phyloP scores from a whole-genome alignment of 1,140 invertebrate genomes.

The Drosophila ironensis region DNA sequence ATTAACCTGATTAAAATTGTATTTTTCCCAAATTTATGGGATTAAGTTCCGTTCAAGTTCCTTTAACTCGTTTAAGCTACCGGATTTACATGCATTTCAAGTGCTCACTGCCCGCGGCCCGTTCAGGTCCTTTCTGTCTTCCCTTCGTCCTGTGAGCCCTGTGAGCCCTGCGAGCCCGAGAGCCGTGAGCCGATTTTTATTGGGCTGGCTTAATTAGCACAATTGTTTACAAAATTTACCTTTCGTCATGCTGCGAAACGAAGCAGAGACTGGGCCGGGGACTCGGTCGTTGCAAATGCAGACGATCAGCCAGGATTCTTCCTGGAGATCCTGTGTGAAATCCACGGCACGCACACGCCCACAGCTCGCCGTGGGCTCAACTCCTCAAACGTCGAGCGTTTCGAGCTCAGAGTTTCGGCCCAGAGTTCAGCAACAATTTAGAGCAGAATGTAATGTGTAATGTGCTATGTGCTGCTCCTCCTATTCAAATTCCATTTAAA shows the following conservation, averaged over 20 bases:
- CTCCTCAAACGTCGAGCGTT: not conserved
- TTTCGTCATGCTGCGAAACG: constrained; percentile 64
- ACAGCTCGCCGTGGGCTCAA: constrained; percentile 44
- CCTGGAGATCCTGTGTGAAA: constrained; percentile 32
- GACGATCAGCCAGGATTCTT: not conserved
- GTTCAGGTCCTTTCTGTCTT: not conserved
- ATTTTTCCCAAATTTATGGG: constrained; percentile 81
- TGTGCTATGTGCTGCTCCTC: constrained; percentile 42
- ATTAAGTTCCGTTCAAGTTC: constrained; percentile 81
- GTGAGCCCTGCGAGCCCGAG: too few relatives aligned
- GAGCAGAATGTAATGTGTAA: not conserved
- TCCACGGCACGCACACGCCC: constrained; percentile 69
- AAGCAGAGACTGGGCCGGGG: not conserved
- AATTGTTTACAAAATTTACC: constrained; percentile 82
- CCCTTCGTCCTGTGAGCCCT: too few relatives aligned
- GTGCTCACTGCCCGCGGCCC: constrained; percentile 32
- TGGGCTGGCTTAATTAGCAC: constrained; percentile 80
- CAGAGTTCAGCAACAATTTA: not conserved
- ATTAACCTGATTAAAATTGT: constrained; percentile 81
- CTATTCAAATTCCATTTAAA: constrained; percentile 72
- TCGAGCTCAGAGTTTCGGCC: not conserved
- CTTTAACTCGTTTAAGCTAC: constrained; percentile 82
- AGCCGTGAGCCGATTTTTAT: constrained; percentile 69
- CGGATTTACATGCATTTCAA: constrained; percentile 81
- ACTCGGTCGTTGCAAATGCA: not conserved